phyloP scores from a whole-genome alignment of 2,888 invertebrate species.

The Balanococcus diminutus region DNA sequence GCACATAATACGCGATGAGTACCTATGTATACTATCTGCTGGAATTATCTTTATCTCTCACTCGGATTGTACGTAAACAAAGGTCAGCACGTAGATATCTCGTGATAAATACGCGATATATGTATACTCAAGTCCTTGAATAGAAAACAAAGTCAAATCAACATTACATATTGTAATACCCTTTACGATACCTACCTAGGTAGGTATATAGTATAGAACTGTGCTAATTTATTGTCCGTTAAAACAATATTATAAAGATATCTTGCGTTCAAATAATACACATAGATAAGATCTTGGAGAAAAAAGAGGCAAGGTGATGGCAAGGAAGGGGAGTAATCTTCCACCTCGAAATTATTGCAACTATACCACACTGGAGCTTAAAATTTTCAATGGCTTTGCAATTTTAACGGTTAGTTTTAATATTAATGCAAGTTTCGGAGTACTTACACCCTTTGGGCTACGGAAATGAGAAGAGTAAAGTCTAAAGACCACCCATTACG shows the following conservation, averaged over 20 bases:
- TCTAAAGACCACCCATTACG: background rate
- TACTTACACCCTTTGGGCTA: background rate
- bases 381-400: background rate
- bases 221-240: background rate
- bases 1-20: background rate
- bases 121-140: background rate
- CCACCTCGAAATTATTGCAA: background rate
- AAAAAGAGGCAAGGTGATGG: background rate
- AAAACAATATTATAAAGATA: constrained; percentile 6
- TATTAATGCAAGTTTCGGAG: background rate
- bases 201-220: too few species aligned
- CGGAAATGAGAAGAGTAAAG: background rate
- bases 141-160: constrained; percentile 11
- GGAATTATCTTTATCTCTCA: background rate
- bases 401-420: background rate
- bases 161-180: background rate
- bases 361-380: background rate
- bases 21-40: background rate
- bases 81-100: background rate
- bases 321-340: background rate
- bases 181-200: too few species aligned
- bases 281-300: background rate
- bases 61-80: background rate
- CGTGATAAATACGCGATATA: background rate
- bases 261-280: background rate